Percentiles rank a stretch among this genome's conserved stretches.
Conservation (phyloP, 2,888 invertebrate genomes). For the Phortica okadai region DNA sequence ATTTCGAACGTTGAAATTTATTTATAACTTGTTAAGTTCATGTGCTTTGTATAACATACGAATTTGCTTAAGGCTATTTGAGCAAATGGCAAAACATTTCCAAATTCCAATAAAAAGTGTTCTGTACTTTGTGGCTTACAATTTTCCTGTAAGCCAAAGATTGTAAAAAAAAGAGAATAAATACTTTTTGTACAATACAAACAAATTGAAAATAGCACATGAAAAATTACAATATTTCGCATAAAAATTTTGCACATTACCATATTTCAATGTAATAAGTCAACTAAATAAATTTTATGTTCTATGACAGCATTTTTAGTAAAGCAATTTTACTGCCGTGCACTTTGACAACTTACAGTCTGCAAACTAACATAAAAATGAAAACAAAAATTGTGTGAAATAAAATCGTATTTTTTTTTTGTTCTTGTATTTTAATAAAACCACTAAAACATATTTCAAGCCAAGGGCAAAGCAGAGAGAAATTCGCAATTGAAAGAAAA, state of each 20-base stretch:
- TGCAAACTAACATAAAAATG: background rate
- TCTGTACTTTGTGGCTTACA: background rate
- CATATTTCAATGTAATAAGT: constrained; percentile 20
- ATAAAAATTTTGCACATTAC: constrained; percentile 17
- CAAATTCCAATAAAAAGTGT: no score
- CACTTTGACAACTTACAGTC: background rate
- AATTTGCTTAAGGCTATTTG: no score
- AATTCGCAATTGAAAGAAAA: constrained; percentile 47
- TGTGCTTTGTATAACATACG: no score
- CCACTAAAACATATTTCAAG: constrained; percentile 5
- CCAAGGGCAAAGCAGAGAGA: background rate
- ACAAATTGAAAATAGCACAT: background rate
- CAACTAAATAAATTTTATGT: constrained; percentile 25
- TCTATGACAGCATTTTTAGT: constrained; percentile 17
- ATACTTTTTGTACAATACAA: background rate
- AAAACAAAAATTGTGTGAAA: background rate
- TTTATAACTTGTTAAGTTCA: no score
- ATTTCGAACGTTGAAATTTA: no score
- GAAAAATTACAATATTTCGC: background rate
- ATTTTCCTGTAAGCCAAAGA: background rate
- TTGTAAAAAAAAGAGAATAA: no score
- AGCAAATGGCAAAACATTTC: no score
- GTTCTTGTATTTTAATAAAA: constrained; percentile 14
- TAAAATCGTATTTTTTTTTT: background rate
- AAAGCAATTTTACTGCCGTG: constrained; percentile 21